Conservation (phyloP, 2,888 invertebrate genomes). For the Hyposoter dolosus region DNA sequence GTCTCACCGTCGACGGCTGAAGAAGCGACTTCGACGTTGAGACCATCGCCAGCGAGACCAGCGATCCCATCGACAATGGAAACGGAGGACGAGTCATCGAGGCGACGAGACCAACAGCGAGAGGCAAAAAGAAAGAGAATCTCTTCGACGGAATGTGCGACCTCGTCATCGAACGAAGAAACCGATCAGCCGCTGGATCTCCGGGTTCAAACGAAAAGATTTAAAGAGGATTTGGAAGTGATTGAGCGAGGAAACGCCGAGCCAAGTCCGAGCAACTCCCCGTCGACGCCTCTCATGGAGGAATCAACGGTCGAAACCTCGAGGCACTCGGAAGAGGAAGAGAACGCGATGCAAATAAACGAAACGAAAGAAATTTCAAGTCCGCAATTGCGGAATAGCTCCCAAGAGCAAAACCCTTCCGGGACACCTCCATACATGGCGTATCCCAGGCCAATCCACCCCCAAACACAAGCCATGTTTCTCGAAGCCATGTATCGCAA, state of each 20-base stretch:
- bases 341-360: conserved; percentile 52
- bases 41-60: conserved; percentile 89
- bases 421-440: conserved; percentile 87
- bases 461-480: conserved; percentile 90
- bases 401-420: conserved; percentile 72
- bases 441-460: conserved; percentile 94
- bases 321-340: conserved; percentile 68
- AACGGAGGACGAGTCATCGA: conserved; percentile 76
- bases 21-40: conserved; percentile 88
- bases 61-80: conserved; percentile 80
- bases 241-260: conserved; percentile 48
- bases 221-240: conserved; percentile 65
- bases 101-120: conserved; percentile 42
- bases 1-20: conserved; percentile 89
- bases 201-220: conserved; percentile 80
- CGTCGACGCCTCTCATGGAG: conserved; percentile 44
- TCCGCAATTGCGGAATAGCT: conserved; percentile 66
- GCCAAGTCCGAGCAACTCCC: conserved; percentile 63
- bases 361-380: conserved; percentile 68
- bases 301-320: conserved; percentile 60
- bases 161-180: conserved; percentile 68
- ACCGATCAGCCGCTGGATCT: conserved; percentile 81
- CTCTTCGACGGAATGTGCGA: conserved; percentile 24
- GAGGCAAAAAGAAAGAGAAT: conserved; percentile 47
- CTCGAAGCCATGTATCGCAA: conserved; percentile 81